These are phyloP conservation scores for Odontothrips loti DNA, from an alignment of 2,888 invertebrate genomes.

Conservation along the genomic window DNA sequence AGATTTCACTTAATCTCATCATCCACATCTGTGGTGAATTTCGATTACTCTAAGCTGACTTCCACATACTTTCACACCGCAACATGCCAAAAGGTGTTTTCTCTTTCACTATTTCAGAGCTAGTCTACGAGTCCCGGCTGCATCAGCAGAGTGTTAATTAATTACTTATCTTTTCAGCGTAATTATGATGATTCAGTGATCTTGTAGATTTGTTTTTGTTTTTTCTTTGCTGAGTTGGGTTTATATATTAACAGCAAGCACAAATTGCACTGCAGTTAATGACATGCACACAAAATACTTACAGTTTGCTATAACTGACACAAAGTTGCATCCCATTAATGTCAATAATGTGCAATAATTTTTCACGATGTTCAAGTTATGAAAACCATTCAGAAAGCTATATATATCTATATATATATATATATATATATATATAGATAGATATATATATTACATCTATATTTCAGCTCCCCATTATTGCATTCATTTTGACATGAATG, in stretches of 20 bases:
- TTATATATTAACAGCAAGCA: conserved; percentile 29
- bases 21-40: conserved; percentile 13
- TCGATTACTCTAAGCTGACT: conserved; percentile 36
- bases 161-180: background rate
- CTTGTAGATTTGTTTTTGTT: conserved; percentile 34
- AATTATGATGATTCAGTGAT: background rate
- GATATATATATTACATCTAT: no score
- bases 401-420: no score
- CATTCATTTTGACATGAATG: conserved; percentile 28
- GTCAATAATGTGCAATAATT: background rate
- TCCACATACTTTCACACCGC: conserved; percentile 39
- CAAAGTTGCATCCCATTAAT: conserved; percentile 18
- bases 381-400: no score
- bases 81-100: background rate
- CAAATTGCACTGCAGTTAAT: conserved; percentile 17
- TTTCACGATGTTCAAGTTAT: background rate
- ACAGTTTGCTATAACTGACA: conserved; percentile 28
- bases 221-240: conserved; percentile 29
- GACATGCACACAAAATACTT: conserved; percentile 27
- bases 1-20: conserved; percentile 28
- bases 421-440: no score
- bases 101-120: background rate
- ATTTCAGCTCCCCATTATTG: no score
- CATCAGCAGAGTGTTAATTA: background rate
- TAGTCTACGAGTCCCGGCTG: no score